Percentiles rank a stretch among this genome's conserved stretches.
phyloP scores from a whole-genome alignment of 92 coral and sea anemone genomes.

The Muricea muricata region DNA sequence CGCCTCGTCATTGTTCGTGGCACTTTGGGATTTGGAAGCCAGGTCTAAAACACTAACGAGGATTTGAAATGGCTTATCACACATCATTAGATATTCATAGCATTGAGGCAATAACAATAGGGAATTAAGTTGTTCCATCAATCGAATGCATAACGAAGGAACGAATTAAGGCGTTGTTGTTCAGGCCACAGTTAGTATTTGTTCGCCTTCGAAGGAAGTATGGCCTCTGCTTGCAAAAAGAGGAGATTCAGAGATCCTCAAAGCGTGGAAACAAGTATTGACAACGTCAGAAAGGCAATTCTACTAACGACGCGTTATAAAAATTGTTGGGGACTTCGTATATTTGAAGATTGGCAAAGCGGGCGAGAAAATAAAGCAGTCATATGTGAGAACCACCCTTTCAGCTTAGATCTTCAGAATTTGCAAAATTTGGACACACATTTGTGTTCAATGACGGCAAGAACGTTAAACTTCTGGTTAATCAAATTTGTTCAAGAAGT shows the following conservation, averaged over 20 bases:
- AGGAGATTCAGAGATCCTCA: not conserved
- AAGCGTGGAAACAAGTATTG: no score
- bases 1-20: not conserved
- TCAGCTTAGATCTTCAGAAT: not conserved
- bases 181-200: no score
- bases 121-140: no score
- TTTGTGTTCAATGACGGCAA: not conserved
- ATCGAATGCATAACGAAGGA: no score
- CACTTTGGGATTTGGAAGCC: not conserved
- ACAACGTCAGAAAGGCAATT: no score
- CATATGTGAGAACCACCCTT: no score
- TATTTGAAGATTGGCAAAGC: not conserved
- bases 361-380: not conserved
- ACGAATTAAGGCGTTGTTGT: no score
- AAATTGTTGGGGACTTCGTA: not conserved
- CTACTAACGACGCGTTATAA: no score
- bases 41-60: not conserved
- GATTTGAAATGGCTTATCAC: not conserved
- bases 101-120: no score
- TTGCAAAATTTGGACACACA: not conserved
- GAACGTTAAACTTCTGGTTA: not conserved
- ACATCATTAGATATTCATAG: no score
- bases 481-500: conserved; percentile 17
- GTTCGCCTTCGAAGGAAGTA: not conserved
- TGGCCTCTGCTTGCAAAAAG: not conserved